Conservation (phyloP, 2,888 invertebrate species). For the Cheilosia impressa region DNA sequence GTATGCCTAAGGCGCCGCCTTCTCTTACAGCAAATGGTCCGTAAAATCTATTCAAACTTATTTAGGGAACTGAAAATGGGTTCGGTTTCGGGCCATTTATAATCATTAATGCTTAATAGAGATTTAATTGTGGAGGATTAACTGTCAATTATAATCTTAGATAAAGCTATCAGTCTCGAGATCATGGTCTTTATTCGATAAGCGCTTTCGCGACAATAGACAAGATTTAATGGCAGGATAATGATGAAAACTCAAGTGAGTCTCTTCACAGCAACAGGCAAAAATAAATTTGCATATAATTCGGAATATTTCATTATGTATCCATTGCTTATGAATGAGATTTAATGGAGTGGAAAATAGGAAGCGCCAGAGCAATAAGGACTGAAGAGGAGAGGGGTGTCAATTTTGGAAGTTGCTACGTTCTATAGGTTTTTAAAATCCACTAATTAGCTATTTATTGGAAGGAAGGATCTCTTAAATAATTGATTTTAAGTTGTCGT, state of each 20-base stretch:
- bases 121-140: conserved; percentile 64
- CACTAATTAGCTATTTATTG: too few species aligned
- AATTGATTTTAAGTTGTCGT: too few species aligned
- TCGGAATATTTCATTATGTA: conserved; percentile 13
- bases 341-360: conserved; percentile 34
- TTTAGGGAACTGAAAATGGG: not conserved
- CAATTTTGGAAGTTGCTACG: too few species aligned
- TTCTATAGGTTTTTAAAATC: too few species aligned
- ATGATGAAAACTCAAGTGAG: not conserved
- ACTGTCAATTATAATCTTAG: conserved; percentile 33
- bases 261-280: not conserved
- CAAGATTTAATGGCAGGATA: conserved; percentile 25
- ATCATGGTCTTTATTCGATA: conserved; percentile 34
- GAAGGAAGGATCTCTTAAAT: too few species aligned
- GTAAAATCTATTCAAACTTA: conserved; percentile 5
- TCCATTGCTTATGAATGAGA: conserved; percentile 9
- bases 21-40: not conserved
- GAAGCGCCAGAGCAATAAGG: not conserved
- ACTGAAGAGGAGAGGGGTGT: too few species aligned
- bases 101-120: conserved; percentile 38
- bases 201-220: conserved; percentile 27
- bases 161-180: conserved; percentile 24
- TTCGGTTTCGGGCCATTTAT: not conserved
- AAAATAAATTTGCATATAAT: conserved; percentile 23
- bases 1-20: not conserved